phyloP scores from a whole-genome alignment of 2,797 vertebrate species.

The Dromococcyx pavoninus region DNA sequence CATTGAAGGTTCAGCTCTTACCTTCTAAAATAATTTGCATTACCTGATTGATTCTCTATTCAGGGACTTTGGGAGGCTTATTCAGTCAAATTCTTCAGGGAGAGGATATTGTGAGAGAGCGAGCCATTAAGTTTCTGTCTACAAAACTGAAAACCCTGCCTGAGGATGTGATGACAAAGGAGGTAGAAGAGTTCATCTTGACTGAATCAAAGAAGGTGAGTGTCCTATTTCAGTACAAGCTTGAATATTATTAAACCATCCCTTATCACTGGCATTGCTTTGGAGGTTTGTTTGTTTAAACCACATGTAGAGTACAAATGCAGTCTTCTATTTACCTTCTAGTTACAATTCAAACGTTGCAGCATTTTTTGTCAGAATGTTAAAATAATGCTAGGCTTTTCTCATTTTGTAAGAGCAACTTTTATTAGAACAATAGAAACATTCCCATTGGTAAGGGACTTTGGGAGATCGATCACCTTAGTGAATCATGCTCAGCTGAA shows the following conservation, averaged over 20 bases:
- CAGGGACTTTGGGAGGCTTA: slow-evolving; percentile 93
- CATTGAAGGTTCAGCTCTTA: neutral
- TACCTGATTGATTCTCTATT: neutral
- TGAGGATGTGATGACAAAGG: slow-evolving; percentile 94
- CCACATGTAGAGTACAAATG: neutral
- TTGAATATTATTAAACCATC: neutral
- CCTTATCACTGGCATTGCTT: neutral
- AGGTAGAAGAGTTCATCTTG: slow-evolving; percentile 93
- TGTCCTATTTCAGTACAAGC: neutral
- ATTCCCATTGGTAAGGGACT: neutral
- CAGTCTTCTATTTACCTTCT: neutral
- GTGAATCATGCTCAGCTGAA: neutral
- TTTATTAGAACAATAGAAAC: neutral
- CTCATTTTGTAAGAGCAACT: neutral
- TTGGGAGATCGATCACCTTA: neutral
- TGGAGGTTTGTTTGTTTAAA: neutral
- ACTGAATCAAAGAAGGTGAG: slow-evolving; percentile 93
- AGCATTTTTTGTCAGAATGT: neutral
- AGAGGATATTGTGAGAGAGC: slow-evolving; percentile 93
- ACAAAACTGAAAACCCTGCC: slow-evolving; percentile 90
- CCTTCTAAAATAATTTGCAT: neutral
- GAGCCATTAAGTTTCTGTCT: slow-evolving; percentile 96
- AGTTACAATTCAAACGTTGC: neutral
- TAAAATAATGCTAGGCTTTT: neutral
- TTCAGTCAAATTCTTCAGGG: slow-evolving; percentile 98